phyloP scores from a whole-genome alignment of 2,797 vertebrate species.

The Thaleichthys pacificus region DNA sequence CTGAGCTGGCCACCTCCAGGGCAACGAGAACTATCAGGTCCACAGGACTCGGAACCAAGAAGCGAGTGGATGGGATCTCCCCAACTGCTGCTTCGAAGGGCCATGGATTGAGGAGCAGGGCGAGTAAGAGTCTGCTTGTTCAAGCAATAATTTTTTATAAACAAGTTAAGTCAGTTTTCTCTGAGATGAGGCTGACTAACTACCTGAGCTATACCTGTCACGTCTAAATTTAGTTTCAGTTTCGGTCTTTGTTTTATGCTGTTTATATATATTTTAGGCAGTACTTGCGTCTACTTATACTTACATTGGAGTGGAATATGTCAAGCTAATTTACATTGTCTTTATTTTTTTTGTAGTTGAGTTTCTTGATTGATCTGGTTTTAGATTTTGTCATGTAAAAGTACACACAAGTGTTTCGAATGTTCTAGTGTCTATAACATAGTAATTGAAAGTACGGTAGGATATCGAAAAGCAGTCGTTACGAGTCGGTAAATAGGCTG shows the following conservation, averaged over 20 bases:
- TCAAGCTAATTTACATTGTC: neutral
- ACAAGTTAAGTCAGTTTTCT: slow-evolving; percentile 39
- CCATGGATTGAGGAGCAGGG: slow-evolving; percentile 37
- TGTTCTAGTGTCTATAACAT: slow-evolving; percentile 2
- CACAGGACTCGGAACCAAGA: slow-evolving; percentile 30
- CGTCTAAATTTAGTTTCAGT: slow-evolving; percentile 44
- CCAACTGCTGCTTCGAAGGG: neutral
- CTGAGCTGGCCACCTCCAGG: slow-evolving; percentile 55
- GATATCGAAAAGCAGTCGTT: neutral
- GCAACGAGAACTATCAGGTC: slow-evolving; percentile 27
- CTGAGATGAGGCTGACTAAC: slow-evolving; percentile 35
- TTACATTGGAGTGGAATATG: neutral
- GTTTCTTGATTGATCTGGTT: neutral
- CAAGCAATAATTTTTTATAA: slow-evolving; percentile 72
- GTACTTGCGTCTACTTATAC: slow-evolving; percentile 5
- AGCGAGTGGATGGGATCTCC: slow-evolving; percentile 29
- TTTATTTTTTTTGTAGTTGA: neutral
- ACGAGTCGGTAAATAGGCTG: slow-evolving; percentile 2
- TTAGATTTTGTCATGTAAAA: neutral
- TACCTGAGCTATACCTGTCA: slow-evolving; percentile 38
- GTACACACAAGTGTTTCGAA: neutral
- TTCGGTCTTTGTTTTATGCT: slow-evolving; percentile 27
- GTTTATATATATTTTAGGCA: slow-evolving; percentile 13
- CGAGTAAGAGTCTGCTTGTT: slow-evolving; percentile 56
- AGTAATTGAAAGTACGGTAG: too few relatives aligned